Conservation (phyloP, 2,888 invertebrate genomes). For the Macaria liturata region DNA sequence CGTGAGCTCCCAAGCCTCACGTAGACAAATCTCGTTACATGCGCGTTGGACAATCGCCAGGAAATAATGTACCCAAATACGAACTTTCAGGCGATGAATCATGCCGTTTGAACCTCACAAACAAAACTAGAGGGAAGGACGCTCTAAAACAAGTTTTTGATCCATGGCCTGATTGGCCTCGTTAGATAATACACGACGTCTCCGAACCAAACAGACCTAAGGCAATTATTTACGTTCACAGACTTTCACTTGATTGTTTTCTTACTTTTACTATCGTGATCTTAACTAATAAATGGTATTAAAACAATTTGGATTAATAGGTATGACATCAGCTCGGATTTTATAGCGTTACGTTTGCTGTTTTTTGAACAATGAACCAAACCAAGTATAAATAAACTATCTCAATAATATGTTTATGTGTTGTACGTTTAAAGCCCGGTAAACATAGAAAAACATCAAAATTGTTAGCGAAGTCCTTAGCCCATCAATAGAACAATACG, state of each 20-base stretch:
- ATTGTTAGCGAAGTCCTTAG: too few relatives aligned
- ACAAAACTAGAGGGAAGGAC: slow-evolving; percentile 22
- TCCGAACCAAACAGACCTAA: slow-evolving; percentile 23
- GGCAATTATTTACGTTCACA: slow-evolving; percentile 28
- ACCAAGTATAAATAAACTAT: slow-evolving; percentile 7
- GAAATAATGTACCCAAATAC: slow-evolving; percentile 38
- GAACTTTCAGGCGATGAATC: slow-evolving; percentile 46
- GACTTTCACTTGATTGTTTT: slow-evolving; percentile 51
- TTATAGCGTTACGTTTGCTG: too few relatives aligned
- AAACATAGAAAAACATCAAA: too few relatives aligned
- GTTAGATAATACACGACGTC: slow-evolving; percentile 17
- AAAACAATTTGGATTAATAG: too few relatives aligned
- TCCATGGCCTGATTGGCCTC: slow-evolving; percentile 15
- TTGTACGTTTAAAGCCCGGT: too few relatives aligned
- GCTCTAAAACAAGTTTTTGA: slow-evolving; percentile 28
- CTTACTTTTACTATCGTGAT: slow-evolving; percentile 27
- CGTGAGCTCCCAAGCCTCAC: slow-evolving; percentile 14
- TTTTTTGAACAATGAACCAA: too few relatives aligned
- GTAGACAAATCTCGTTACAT: slow-evolving; percentile 29
- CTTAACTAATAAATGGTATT: slow-evolving; percentile 21
- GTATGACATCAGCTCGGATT: too few relatives aligned
- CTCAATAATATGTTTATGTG: too few relatives aligned
- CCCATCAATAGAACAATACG: not conserved
- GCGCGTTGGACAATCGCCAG: slow-evolving; percentile 43
- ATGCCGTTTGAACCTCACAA: slow-evolving; percentile 34